Conservation (phyloP, 1,140 invertebrate species). For the Hestina assimilis region DNA sequence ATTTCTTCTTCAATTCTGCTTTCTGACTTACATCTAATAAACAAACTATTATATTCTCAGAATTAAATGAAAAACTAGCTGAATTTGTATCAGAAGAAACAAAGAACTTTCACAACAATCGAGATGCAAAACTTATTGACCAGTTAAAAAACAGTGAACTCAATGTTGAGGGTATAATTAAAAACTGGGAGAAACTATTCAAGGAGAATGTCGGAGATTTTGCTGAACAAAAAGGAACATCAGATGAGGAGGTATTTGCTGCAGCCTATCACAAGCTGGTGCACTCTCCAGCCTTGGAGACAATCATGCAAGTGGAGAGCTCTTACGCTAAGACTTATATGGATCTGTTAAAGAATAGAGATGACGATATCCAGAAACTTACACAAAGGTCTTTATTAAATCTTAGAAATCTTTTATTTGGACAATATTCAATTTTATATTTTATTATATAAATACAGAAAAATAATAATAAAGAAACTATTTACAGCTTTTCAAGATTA, state of each 20-base stretch:
- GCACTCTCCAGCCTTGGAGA: slow-evolving; percentile 88
- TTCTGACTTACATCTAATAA: too few relatives aligned
- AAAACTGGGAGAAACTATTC: slow-evolving; percentile 70
- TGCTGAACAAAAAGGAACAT: slow-evolving; percentile 83
- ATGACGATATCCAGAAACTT: slow-evolving; percentile 82
- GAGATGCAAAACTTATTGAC: slow-evolving; percentile 77
- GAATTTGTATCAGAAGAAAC: slow-evolving; percentile 75
- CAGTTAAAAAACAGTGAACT: slow-evolving; percentile 63
- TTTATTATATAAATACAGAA: too few relatives aligned
- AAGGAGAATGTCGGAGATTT: slow-evolving; percentile 80
- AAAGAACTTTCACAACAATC: slow-evolving; percentile 78
- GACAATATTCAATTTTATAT: too few relatives aligned
- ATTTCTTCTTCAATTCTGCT: too few relatives aligned
- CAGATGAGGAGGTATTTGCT: slow-evolving; percentile 87
- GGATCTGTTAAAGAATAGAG: slow-evolving; percentile 82
- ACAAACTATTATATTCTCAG: too few relatives aligned
- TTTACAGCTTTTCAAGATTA: too few relatives aligned
- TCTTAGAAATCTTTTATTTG: background rate
- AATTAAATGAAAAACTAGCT: slow-evolving; percentile 77
- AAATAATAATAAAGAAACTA: too few relatives aligned
- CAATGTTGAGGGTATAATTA: slow-evolving; percentile 66
- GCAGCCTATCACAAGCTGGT: slow-evolving; percentile 90
- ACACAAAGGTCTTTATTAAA: slow-evolving; percentile 79
- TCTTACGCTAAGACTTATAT: slow-evolving; percentile 86
- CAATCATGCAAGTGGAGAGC: slow-evolving; percentile 88